Conservation (phyloP, 1,140 invertebrate species). For the Drosophila pseudoananassae region DNA sequence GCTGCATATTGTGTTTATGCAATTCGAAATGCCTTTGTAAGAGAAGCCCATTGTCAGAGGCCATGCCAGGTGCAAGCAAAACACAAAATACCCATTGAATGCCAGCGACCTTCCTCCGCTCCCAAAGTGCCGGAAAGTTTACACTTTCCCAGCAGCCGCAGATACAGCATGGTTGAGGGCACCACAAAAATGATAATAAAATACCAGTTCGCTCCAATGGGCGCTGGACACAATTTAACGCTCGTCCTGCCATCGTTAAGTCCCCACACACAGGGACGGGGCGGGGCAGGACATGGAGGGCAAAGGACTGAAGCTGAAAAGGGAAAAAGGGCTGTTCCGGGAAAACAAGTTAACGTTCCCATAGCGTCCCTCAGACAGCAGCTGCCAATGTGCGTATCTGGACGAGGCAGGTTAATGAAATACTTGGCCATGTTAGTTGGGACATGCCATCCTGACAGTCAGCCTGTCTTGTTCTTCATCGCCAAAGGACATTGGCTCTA, state of each 20-base stretch:
- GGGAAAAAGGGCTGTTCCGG: constrained; percentile 13
- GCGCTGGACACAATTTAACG: constrained; percentile 37
- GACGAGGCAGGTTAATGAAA: constrained; percentile 78
- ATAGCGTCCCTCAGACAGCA: constrained; percentile 46
- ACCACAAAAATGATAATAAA: constrained; percentile 75
- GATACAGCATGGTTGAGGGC: constrained; percentile 8
- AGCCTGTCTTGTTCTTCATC: constrained; percentile 23
- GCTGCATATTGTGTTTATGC: constrained; percentile 51
- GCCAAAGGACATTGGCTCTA: constrained; percentile 29
- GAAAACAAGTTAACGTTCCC: constrained; percentile 63
- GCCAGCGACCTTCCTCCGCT: background rate
- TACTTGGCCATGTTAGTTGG: constrained; percentile 57
- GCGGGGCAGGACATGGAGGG: background rate
- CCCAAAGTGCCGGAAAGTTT: constrained; percentile 41
- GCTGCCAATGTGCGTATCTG: constrained; percentile 69
- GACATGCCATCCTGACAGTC: constrained; percentile 31
- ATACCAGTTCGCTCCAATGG: constrained; percentile 39
- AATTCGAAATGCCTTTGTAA: constrained; percentile 28
- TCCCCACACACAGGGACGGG: constrained; percentile 1
- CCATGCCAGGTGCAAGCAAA: constrained; percentile 2
- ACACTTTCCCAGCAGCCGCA: constrained; percentile 12
- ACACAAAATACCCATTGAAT: constrained; percentile 9
- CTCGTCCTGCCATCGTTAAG: constrained; percentile 31
- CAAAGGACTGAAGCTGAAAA: background rate
- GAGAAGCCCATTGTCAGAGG: background rate